Conservation (phyloP, 2,888 invertebrate genomes). For the Autographa gamma region DNA sequence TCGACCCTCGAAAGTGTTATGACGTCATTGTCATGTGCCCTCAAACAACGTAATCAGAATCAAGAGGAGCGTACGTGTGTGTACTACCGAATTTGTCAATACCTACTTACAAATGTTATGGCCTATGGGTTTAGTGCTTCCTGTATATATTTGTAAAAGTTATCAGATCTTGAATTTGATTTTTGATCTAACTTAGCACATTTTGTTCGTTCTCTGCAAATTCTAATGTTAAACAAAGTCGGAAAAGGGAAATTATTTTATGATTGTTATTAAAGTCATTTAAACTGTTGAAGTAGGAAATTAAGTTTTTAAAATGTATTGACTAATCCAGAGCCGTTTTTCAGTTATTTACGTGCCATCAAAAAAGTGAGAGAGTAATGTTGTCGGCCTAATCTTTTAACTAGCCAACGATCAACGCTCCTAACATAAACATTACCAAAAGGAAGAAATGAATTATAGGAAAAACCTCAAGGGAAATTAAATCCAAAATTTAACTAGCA, state of each 20-base stretch:
- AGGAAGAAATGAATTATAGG: slow-evolving; percentile 4
- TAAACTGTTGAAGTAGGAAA: no score
- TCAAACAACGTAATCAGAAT: slow-evolving; percentile 48
- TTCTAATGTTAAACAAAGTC: no score
- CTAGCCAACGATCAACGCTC: not conserved
- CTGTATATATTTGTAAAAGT: not conserved
- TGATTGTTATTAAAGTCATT: no score
- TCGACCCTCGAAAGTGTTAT: slow-evolving; percentile 52
- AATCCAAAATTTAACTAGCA: slow-evolving; percentile 21
- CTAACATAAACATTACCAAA: not conserved
- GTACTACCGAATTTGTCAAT: slow-evolving; percentile 19
- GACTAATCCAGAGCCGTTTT: no score
- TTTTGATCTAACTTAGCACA: not conserved
- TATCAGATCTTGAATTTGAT: no score
- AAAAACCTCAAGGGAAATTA: slow-evolving; percentile 9
- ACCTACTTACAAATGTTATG: slow-evolving; percentile 10
- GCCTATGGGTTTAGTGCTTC: not conserved
- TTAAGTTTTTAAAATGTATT: no score
- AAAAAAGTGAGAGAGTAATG: no score
- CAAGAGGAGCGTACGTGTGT: slow-evolving; percentile 26
- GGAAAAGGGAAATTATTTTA: no score
- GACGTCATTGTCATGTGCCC: slow-evolving; percentile 46
- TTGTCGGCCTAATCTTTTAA: not conserved
- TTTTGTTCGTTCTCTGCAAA: no score
- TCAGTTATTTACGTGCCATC: no score